Conservation (phyloP, 1,140 invertebrate species). For the Ephestia elutella region DNA sequence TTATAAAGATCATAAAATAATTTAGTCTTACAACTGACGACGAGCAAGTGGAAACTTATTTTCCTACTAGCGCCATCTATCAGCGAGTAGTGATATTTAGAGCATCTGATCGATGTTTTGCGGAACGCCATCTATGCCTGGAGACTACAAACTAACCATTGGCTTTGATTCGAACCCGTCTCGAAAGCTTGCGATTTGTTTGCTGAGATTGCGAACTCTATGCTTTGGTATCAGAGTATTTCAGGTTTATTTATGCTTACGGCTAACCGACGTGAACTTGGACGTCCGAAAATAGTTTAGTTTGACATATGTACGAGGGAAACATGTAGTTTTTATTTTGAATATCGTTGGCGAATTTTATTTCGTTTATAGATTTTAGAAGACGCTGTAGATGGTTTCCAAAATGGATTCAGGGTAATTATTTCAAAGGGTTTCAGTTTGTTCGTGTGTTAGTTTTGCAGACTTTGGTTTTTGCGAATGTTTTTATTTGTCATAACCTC, state of each 20-base stretch:
- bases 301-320: slow-evolving; percentile 69
- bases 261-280: slow-evolving; percentile 59
- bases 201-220: slow-evolving; percentile 19
- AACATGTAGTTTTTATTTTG: slow-evolving; percentile 72
- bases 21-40: no score
- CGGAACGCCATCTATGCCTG: slow-evolving; percentile 29
- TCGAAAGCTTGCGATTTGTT: not conserved
- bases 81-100: slow-evolving; percentile 7
- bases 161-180: not conserved
- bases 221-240: slow-evolving; percentile 19
- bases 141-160: not conserved
- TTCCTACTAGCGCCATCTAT: slow-evolving; percentile 25
- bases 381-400: slow-evolving; percentile 43
- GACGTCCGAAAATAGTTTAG: slow-evolving; percentile 65
- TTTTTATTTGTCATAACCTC: slow-evolving; percentile 61
- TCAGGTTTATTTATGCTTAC: slow-evolving; percentile 53
- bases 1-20: no score
- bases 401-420: slow-evolving; percentile 69
- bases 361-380: slow-evolving; percentile 40
- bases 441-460: slow-evolving; percentile 21
- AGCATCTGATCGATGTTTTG: not conserved
- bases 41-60: not conserved
- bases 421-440: slow-evolving; percentile 29
- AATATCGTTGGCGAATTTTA: slow-evolving; percentile 64
- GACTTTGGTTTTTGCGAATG: slow-evolving; percentile 26